phyloP scores from a whole-genome alignment of 2,113 vertebrate species.

The Pandion haliaetus region DNA sequence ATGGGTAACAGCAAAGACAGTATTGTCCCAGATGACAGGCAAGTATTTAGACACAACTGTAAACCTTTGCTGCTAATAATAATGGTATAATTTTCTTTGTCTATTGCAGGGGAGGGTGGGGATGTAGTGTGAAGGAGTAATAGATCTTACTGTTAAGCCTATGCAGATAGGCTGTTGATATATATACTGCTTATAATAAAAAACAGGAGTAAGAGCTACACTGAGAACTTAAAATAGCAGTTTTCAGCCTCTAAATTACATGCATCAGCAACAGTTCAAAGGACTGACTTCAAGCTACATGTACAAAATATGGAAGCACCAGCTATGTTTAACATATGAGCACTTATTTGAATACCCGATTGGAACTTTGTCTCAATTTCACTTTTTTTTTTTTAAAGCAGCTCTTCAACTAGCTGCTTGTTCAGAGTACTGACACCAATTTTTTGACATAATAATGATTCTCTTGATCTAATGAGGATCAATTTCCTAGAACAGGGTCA shows the following conservation, averaged over 20 bases:
- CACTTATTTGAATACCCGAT: not conserved
- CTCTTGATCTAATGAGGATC: not conserved
- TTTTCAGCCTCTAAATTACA: not conserved
- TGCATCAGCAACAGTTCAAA: not conserved
- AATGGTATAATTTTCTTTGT: not conserved
- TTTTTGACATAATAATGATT: not conserved
- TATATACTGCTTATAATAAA: not conserved
- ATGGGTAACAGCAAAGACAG: not conserved
- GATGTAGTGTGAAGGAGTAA: not conserved
- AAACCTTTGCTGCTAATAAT: not conserved
- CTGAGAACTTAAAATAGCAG: not conserved
- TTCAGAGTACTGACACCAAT: not conserved
- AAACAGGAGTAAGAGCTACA: not conserved
- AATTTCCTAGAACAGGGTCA: rapidly evolving
- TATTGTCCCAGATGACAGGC: not conserved
- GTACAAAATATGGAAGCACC: not conserved
- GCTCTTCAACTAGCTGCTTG: not conserved
- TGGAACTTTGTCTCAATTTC: not conserved
- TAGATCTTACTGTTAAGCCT: not conserved
- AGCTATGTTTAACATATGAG: not conserved
- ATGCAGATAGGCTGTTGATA: not conserved
- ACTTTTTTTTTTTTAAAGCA: not conserved
- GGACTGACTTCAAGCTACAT: not conserved
- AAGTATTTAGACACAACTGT: not conserved
- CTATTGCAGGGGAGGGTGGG: rapidly evolving